Conservation (phyloP, 1,140 invertebrate genomes). For the Akabosia matsudoensis region DNA sequence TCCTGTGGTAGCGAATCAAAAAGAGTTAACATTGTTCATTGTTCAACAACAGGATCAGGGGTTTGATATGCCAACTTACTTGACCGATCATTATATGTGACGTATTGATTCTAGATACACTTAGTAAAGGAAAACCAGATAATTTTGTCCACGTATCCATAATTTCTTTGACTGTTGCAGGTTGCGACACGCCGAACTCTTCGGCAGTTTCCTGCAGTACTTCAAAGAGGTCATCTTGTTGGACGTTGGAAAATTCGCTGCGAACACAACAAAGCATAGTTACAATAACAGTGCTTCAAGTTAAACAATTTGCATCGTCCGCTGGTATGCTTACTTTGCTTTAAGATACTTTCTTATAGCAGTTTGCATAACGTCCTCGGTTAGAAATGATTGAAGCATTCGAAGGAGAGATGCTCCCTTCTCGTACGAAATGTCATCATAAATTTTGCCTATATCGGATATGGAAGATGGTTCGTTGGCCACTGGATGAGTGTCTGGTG, state of each 20-base stretch:
- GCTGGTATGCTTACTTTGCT: slow-evolving; percentile 13
- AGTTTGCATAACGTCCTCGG: slow-evolving; percentile 63
- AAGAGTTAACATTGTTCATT: neutral
- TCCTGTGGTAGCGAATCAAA: neutral
- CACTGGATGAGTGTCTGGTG: slow-evolving; percentile 16
- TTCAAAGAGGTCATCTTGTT: slow-evolving; percentile 68
- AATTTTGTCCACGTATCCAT: slow-evolving; percentile 81
- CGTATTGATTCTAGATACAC: slow-evolving; percentile 52
- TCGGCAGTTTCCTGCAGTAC: slow-evolving; percentile 57
- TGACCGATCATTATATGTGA: neutral
- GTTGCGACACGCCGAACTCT: neutral
- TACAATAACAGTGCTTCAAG: neutral
- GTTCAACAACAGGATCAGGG: neutral
- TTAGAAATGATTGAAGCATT: slow-evolving; percentile 75
- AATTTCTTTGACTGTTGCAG: slow-evolving; percentile 59
- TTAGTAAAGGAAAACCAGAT: slow-evolving; percentile 76
- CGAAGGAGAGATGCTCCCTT: slow-evolving; percentile 68
- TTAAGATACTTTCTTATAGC: slow-evolving; percentile 64
- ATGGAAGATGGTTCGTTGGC: slow-evolving; percentile 22
- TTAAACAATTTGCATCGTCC: neutral
- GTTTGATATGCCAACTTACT: neutral
- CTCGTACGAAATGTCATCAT: slow-evolving; percentile 37
- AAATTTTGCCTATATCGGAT: slow-evolving; percentile 20
- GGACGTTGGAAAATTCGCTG: slow-evolving; percentile 64
- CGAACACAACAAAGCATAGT: slow-evolving; percentile 22